A percentile compares a stretch with the other conserved stretches of the same genome.
phyloP scores from a whole-genome alignment of 2,797 vertebrate genomes.

The Muscicapa striata region DNA sequence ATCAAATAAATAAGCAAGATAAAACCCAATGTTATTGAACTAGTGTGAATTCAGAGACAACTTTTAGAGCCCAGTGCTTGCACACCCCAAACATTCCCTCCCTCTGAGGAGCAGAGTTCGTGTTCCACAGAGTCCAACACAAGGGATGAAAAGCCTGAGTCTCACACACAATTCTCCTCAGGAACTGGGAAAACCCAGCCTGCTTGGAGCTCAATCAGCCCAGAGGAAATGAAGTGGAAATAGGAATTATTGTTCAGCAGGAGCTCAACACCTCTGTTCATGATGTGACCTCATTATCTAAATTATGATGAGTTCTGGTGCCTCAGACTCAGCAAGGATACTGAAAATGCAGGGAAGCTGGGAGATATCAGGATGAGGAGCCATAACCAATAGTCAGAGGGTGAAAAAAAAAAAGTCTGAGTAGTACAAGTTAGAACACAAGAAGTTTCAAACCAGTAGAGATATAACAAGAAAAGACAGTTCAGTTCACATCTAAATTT shows the following conservation, averaged over 20 bases:
- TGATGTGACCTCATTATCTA: neutral
- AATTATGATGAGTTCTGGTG: neutral
- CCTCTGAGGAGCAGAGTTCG: neutral
- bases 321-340: neutral
- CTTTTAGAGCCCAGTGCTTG: neutral
- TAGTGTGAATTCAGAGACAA: neutral
- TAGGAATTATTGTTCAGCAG: neutral
- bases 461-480: neutral
- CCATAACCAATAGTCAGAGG: neutral
- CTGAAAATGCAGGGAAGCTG: neutral
- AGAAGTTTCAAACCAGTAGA: neutral
- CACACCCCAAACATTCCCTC: accelerated
- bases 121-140: neutral
- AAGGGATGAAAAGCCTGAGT: neutral
- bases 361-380: neutral
- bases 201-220: neutral
- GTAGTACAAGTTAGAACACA: neutral
- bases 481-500: neutral
- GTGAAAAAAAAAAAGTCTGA: neutral
- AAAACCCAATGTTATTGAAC: accelerated
- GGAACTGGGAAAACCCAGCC: neutral
- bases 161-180: neutral
- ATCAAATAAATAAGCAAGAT: neutral
- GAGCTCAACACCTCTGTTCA: neutral
- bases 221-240: neutral